Conservation (phyloP, 1,140 invertebrate species). For the Neelides sp. region DNA sequence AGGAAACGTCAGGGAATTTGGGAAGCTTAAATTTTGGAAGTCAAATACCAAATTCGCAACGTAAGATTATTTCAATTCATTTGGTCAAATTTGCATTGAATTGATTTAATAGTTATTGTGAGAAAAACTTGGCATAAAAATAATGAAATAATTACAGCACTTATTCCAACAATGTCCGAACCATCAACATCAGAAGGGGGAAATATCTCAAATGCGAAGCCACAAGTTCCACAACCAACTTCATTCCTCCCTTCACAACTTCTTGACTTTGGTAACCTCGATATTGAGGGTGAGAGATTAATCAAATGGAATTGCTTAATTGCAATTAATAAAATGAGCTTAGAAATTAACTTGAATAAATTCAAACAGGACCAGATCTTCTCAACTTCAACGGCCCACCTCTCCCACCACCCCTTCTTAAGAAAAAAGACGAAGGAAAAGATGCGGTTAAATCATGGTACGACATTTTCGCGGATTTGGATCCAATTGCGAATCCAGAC, state of each 20-base stretch:
- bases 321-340: background rate
- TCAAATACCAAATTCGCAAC: no score
- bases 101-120: no score
- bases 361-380: constrained; percentile 13
- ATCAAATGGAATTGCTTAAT: background rate
- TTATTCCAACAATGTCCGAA: background rate
- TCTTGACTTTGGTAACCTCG: constrained; percentile 35
- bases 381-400: constrained; percentile 17
- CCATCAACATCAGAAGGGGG: background rate
- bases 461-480: constrained; percentile 82
- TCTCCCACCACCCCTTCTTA: background rate
- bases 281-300: constrained; percentile 9
- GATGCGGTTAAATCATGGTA: constrained; percentile 50
- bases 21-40: no score
- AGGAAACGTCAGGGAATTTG: no score
- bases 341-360: background rate
- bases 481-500: constrained; percentile 72
- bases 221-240: constrained; percentile 14
- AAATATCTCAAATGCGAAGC: no score
- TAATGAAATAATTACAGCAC: no score
- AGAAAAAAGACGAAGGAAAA: constrained; percentile 11
- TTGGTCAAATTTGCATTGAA: no score
- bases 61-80: no score
- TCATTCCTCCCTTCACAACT: constrained; percentile 41
- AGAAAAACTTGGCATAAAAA: no score